Base-by-base conservation (phyloP, 2,888 invertebrate species). In the Baccha elongata region DNA sequence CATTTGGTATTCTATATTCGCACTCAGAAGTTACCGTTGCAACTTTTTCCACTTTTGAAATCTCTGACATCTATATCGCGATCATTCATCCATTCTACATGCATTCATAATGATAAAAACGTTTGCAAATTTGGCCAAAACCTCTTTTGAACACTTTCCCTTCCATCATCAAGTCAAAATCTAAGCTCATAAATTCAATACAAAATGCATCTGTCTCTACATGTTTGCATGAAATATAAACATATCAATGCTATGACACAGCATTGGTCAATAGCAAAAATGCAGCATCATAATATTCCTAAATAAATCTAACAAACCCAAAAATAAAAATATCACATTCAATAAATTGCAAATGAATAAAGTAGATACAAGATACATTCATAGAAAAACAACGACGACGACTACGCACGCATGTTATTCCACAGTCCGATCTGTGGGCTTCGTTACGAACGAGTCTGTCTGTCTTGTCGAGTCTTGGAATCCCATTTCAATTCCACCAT, bases 221-320 rank as follows among this genome's bases (percentile, higher is more conserved):
- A 46, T 6, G 29, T 10, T 11, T 53, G n/a, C 21, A 37, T 7
- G 40, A 44, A n/a, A 69, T 40, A 80, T 68, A 68, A 69, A 67
- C 76, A 76, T 62, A 62, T 83, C 83, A 83, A 72, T 78, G 68
- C 78, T 72, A 78, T 78, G 83, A 73, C 78, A 78, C 58, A 78
- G 44, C 55, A 35, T 78, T 83, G 83, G 83, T 83, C 83, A 78
- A 83, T 83, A 72, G 78, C 74, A 74, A 32, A 53, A 40, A 55
- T 15, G 6, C 60, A 32, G 13, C 15, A 68, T 62, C 40, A 65
- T 46, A 17, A 64, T 15, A 46, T 50, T 21, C 58, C 53, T 40
- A 23, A 26, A 65, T 8, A 62, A 11, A 17, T 0, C 1, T n/a
- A 55, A 19, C 44, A 53, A 53, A 55, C 13, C 23, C 2, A 23